A percentile compares a stretch with the other conserved stretches of the same genome.
Evolutionary conservation across 2,797 vertebrate species (phyloP).

Genomic region (Parotocinclus haroldoi): DNA sequence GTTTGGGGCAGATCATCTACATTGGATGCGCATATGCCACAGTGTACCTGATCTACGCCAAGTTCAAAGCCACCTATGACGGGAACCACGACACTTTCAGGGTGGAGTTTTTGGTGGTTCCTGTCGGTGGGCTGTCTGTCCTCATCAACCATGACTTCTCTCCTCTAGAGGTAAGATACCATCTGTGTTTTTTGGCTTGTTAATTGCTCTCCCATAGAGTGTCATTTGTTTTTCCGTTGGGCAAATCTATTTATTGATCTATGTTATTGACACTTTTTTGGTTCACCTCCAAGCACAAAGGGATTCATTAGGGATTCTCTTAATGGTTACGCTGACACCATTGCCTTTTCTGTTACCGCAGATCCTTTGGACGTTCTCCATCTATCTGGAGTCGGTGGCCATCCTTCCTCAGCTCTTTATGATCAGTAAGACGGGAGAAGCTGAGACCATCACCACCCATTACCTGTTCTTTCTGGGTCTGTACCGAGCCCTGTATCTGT

Average conservation of each 20-base stretch:
- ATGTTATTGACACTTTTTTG: no score
- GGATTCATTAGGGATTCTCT: no score
- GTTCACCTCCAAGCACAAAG: no score
- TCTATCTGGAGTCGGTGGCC: constrained; percentile 93
- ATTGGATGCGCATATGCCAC: constrained; percentile 90
- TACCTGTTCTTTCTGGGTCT: constrained; percentile 96
- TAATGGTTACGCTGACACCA: no score
- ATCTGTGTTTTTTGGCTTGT: neutral
- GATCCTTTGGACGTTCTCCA: constrained; percentile 98
- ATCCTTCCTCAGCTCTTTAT: constrained; percentile 97
- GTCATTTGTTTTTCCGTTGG: neutral
- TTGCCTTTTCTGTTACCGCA: constrained; percentile 42
- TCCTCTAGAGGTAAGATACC: constrained; percentile 83
- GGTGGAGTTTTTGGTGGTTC: constrained; percentile 93
- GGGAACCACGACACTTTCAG: constrained; percentile 97
- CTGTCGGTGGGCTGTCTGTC: constrained; percentile 89
- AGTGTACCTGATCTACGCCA: constrained; percentile 91
- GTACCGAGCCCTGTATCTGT: constrained; percentile 91
- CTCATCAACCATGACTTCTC: constrained; percentile 97
- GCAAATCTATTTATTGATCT: neutral
- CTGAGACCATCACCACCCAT: constrained; percentile 97
- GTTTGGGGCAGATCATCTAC: constrained; percentile 83
- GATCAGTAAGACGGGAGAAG: constrained; percentile 98
- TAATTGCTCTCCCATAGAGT: neutral
- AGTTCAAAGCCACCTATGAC: constrained; percentile 96